A percentile compares a stretch with the other conserved stretches of the same genome.
Conservation (phyloP, 2,797 vertebrate species). For the Acanthurus lineatus region DNA sequence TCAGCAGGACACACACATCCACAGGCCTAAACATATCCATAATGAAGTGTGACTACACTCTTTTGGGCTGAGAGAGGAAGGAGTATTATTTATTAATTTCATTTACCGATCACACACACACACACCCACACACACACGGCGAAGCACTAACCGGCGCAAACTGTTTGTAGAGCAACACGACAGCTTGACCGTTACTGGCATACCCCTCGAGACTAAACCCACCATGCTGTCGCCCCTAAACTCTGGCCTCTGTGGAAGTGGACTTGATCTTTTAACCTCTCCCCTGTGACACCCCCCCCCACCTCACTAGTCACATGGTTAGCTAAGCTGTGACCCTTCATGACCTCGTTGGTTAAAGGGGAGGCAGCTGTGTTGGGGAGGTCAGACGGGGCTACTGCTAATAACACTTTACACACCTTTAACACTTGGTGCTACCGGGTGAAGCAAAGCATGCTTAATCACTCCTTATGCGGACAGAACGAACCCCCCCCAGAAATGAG, state of each 20-base stretch:
- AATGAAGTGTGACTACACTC: constrained; percentile 45
- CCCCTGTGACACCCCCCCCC: constrained; percentile 59
- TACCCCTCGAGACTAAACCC: constrained; percentile 56
- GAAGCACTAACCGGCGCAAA: neutral
- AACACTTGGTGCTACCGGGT: constrained; percentile 57
- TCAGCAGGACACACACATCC: constrained; percentile 56
- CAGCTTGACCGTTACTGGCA: constrained; percentile 40
- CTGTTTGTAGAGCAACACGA: constrained; percentile 39
- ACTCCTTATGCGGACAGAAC: constrained; percentile 39
- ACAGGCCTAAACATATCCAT: constrained; percentile 47
- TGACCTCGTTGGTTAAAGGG: constrained; percentile 68
- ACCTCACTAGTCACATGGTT: constrained; percentile 71
- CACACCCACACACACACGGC: neutral
- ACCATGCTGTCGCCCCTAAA: constrained; percentile 21
- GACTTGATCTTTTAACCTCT: constrained; percentile 80
- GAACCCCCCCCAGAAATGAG: constrained; percentile 24
- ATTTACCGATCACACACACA: neutral
- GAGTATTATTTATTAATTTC: constrained; percentile 20
- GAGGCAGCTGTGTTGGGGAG: constrained; percentile 68
- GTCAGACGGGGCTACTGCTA: constrained; percentile 71
- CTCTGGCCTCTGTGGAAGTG: constrained; percentile 79
- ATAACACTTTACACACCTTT: constrained; percentile 72
- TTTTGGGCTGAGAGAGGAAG: constrained; percentile 5
- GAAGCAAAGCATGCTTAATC: constrained; percentile 67
- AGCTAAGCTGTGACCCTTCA: constrained; percentile 65